These are phyloP conservation scores for Strigamia crassipes DNA, from an alignment of 2,888 invertebrate species.

Conservation along the genomic window DNA sequence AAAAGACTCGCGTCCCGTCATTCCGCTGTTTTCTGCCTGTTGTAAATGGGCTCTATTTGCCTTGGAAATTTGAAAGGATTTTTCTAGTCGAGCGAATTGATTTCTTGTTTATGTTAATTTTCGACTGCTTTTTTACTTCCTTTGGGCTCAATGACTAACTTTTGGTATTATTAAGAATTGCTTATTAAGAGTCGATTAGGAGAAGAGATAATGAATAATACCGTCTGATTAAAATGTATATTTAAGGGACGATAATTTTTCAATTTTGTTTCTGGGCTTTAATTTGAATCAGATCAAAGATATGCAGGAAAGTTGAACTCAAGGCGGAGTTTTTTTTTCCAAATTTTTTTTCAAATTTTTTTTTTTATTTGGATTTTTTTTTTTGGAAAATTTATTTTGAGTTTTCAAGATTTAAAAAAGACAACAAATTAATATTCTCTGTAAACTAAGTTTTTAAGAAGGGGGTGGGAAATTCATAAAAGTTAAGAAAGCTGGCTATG, in stretches of 20 bases:
- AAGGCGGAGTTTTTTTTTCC: neutral
- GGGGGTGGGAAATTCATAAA: neutral
- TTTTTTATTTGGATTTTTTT: too few species aligned
- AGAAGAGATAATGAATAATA: neutral
- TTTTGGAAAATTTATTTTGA: neutral
- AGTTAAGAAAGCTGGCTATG: neutral
- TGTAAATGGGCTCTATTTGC: neutral
- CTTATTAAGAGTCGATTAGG: too few species aligned
- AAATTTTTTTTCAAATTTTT: too few species aligned
- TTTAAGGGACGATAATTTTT: neutral
- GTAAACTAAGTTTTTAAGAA: neutral
- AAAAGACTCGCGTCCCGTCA: neutral
- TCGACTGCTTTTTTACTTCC: neutral
- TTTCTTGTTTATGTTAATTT: constrained; percentile 10
- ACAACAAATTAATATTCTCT: neutral
- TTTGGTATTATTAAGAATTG: neutral
- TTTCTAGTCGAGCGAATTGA: constrained; percentile 3
- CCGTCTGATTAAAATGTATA: neutral
- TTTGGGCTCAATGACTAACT: neutral
- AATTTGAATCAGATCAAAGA: neutral
- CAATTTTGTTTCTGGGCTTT: neutral
- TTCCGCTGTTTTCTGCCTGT: neutral
- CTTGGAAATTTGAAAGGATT: constrained; percentile 10
- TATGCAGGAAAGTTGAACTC: neutral
- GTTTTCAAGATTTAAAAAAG: neutral